Evolutionary conservation across 2,888 invertebrate genomes (phyloP).

Genomic region (Heteromyza rotundicornis): DNA sequence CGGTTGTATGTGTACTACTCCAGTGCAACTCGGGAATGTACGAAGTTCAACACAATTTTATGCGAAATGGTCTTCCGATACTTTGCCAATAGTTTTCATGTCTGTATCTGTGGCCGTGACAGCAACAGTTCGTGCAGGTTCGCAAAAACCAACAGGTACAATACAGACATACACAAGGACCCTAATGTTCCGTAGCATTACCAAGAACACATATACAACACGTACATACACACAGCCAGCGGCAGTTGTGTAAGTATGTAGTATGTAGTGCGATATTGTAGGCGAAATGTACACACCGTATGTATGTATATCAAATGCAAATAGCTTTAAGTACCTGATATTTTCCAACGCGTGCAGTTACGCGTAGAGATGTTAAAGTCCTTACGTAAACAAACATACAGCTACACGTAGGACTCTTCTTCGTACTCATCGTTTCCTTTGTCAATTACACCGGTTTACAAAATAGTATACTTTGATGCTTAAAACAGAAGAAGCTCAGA

Average conservation of each 20-base stretch:
- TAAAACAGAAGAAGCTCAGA: too few relatives aligned
- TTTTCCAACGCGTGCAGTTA: neutral
- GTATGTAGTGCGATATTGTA: neutral
- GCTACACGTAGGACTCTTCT: neutral
- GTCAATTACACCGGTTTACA: slow-evolving; percentile 1
- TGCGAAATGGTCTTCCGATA: slow-evolving; percentile 9
- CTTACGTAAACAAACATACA: neutral
- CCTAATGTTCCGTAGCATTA: neutral
- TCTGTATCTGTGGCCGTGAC: neutral
- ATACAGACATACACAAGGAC: neutral
- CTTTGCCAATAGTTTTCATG: slow-evolving; percentile 13
- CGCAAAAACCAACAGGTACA: slow-evolving; percentile 11
- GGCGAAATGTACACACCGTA: too few relatives aligned
- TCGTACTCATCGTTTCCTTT: neutral
- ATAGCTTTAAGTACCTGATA: slow-evolving; percentile 19
- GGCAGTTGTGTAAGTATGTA: neutral
- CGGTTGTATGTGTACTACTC: neutral
- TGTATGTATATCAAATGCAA: neutral
- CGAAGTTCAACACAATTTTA: slow-evolving; percentile 4
- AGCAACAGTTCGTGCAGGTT: slow-evolving; percentile 12
- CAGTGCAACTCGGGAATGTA: too few relatives aligned
- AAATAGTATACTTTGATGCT: too few relatives aligned
- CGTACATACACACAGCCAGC: neutral
- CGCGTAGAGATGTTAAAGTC: slow-evolving; percentile 1
- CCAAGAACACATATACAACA: neutral